Base-by-base conservation (phyloP, 2,888 invertebrate genomes). In the Silvanus unidentatus region DNA sequence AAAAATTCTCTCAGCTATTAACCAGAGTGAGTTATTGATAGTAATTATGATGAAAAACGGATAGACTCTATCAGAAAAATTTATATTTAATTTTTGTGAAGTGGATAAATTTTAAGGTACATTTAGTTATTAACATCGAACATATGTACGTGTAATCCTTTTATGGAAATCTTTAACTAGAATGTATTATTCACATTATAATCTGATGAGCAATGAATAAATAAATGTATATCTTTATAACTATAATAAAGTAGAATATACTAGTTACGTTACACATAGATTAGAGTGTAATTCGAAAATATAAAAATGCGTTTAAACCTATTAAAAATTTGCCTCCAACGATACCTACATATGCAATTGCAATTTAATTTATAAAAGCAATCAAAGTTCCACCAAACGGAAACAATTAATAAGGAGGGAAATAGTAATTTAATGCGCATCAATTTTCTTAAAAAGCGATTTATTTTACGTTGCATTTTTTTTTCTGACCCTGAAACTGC, bases 101-200 rank as follows among this genome's bases (percentile, higher is more conserved):
- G 22, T 22, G 22, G 22, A 22, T 22, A 22, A 22, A 22, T 22
- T 22, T 22, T 22, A 22, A 22, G 22, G 22, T 22, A 22, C 22
- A 22, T 22, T 22, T 22, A 22, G 22, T 22, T 22, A 22, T 22
- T 22, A 22, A 22, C 22, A 5, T 5, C 22, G 4, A 22, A 22
- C 4, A 22, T 22, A 22, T 22, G 22, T 22, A n/a, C n/a, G 22
- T 22, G 22, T 22, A 22, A 22, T 32, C 32, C 32, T 32, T 32
- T 32, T 32, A 32, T 11, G 32, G 32, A 12, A 32, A 32, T 32
- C 32, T 32, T 9, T 32, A 32, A 32, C 32, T 32, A 32, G 32
- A 32, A 32, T 11, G 12, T 32, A 32, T 5, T 32, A 9, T 32
- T 32, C 32, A 32, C n/a, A 11, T 12, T 32, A 32, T 32, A 32